phyloP scores from a whole-genome alignment of 2,113 vertebrate genomes.

The Ellobius talpinus region DNA sequence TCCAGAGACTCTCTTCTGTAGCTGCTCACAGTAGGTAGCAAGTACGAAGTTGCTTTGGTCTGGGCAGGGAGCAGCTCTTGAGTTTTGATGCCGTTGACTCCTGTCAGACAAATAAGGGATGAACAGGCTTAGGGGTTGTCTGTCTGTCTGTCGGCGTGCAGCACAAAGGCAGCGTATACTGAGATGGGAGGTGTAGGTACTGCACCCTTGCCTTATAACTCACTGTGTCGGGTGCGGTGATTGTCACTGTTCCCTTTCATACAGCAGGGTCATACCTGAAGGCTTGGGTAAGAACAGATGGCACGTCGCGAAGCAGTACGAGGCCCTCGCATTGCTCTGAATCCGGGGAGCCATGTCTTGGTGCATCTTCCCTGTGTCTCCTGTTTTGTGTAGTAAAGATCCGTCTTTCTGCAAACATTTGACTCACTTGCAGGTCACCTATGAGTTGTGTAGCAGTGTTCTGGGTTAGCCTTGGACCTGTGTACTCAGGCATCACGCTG shows the following conservation, averaged over 20 bases:
- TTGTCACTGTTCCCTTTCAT: background rate
- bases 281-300: background rate
- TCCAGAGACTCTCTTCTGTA: background rate
- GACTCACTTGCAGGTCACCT: background rate
- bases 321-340: no score
- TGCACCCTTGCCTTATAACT: background rate
- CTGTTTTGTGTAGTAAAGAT: background rate
- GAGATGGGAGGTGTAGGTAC: background rate
- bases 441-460: background rate
- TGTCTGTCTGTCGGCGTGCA: background rate
- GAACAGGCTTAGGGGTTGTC: background rate
- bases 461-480: background rate
- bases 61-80: background rate
- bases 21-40: background rate
- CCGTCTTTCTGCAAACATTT: background rate
- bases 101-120: background rate
- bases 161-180: background rate
- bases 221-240: no score
- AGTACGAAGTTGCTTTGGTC: background rate
- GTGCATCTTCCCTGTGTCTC: background rate
- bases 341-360: background rate
- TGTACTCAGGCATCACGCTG: background rate
- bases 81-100: background rate
- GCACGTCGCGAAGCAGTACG: accelerated
- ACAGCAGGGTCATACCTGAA: background rate